phyloP scores from a whole-genome alignment of 2,888 invertebrate species.

The Selenia dentaria region DNA sequence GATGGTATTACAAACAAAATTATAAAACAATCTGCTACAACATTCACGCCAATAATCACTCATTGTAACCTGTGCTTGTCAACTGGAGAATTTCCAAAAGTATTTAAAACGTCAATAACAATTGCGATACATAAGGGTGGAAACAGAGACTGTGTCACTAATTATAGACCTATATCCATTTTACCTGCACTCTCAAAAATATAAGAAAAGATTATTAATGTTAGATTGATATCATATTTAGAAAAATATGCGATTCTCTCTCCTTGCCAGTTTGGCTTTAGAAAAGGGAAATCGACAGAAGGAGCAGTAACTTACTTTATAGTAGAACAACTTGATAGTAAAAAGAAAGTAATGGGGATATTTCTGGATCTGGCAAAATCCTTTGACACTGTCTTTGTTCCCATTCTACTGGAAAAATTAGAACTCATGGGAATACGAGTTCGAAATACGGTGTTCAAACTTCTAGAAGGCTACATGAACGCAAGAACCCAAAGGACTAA shows the following conservation, averaged over 20 bases:
- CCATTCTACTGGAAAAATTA: too few relatives aligned
- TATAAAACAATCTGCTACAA: not conserved
- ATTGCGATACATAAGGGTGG: slow-evolving; percentile 25
- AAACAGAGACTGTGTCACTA: slow-evolving; percentile 20
- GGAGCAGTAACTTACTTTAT: not conserved
- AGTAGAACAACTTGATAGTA: not conserved
- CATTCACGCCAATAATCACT: not conserved
- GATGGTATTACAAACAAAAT: not conserved
- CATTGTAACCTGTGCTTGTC: not conserved
- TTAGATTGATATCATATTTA: not conserved
- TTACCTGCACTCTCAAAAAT: not conserved
- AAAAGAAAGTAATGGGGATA: not conserved
- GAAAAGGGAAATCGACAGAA: not conserved
- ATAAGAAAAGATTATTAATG: not conserved
- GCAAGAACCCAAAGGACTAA: too few relatives aligned
- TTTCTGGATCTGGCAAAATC: too few relatives aligned
- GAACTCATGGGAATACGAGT: too few relatives aligned
- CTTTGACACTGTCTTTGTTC: too few relatives aligned
- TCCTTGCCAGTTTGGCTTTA: slow-evolving; percentile 3
- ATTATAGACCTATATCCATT: slow-evolving; percentile 29
- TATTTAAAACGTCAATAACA: slow-evolving; percentile 10
- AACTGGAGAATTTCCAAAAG: not conserved
- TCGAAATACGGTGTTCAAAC: too few relatives aligned
- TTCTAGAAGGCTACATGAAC: too few relatives aligned
- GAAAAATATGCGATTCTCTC: not conserved